A percentile compares a stretch with the other conserved stretches of the same genome.
Conservation (phyloP, 1,140 invertebrate species). For the Drosophila athabasca region DNA sequence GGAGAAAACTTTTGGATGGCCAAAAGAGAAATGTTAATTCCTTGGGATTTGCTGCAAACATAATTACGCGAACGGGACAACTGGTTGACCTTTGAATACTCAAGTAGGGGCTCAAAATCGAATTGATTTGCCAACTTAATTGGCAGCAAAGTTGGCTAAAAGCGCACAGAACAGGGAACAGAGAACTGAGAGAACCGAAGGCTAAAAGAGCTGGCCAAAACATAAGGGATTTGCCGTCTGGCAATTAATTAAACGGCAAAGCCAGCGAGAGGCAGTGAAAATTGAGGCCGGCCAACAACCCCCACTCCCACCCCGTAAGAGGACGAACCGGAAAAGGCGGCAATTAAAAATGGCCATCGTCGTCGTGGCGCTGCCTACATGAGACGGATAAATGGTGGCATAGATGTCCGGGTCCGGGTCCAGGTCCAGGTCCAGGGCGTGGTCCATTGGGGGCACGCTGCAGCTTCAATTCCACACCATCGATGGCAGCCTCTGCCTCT, state of each 20-base stretch:
- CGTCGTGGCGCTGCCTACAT: slow-evolving; percentile 20
- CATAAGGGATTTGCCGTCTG: slow-evolving; percentile 1
- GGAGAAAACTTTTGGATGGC: slow-evolving; percentile 4
- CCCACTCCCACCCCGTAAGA: not conserved
- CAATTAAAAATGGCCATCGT: slow-evolving; percentile 61
- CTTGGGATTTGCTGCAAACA: slow-evolving; percentile 12
- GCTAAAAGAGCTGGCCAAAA: no score
- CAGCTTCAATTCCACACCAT: slow-evolving; percentile 40
- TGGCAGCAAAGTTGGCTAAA: slow-evolving; percentile 18
- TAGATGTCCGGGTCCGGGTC: slow-evolving; percentile 43
- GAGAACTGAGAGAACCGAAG: slow-evolving; percentile 2
- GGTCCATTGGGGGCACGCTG: not conserved
- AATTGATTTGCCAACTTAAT: slow-evolving; percentile 60
- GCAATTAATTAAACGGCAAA: slow-evolving; percentile 66
- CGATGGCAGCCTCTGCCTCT: slow-evolving; percentile 1
- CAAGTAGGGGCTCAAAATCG: slow-evolving; percentile 35
- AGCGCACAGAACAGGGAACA: not conserved
- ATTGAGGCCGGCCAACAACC: slow-evolving; percentile 13
- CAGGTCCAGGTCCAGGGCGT: not conserved
- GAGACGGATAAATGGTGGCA: slow-evolving; percentile 30
- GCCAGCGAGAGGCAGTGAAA: slow-evolving; percentile 6
- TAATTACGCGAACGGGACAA: slow-evolving; percentile 29
- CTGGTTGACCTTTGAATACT: not conserved
- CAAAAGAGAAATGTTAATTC: slow-evolving; percentile 41
- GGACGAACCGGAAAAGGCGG: slow-evolving; percentile 37